Percentiles rank a stretch among this genome's conserved stretches.
Conservation (phyloP, 1,140 invertebrate species). For the Aporrectodea caliginosa region DNA sequence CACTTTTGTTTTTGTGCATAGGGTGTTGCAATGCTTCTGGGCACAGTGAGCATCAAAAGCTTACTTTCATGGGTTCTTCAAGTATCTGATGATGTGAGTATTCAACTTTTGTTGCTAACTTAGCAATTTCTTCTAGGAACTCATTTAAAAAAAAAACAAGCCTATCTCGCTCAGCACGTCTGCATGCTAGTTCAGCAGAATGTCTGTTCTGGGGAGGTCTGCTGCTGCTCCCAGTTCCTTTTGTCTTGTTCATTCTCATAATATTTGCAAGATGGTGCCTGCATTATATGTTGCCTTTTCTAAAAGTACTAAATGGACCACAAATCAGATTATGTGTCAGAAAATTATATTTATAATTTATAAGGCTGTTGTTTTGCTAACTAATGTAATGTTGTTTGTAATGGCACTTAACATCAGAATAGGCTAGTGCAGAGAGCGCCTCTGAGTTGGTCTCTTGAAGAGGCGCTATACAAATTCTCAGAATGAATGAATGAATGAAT, state of each 20-base stretch:
- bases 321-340: not conserved
- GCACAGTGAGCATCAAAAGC: not conserved
- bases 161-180: no score
- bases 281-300: not conserved
- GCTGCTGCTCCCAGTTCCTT: no score
- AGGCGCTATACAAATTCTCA: not conserved
- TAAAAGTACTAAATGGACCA: no score
- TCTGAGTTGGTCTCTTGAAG: not conserved
- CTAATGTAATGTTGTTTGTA: not conserved
- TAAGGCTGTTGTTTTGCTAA: not conserved
- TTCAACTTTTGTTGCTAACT: not conserved
- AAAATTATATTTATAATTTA: not conserved
- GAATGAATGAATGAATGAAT: not conserved
- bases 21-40: not conserved
- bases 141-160: not conserved
- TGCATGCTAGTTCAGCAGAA: no score
- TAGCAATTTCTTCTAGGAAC: not conserved
- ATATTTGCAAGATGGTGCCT: not conserved
- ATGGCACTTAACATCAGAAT: no score
- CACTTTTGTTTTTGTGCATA: not conserved
- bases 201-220: no score
- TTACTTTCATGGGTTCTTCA: not conserved
- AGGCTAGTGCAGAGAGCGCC: no score
- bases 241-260: no score
- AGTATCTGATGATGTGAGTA: not conserved